phyloP scores from a whole-genome alignment of 2,888 invertebrate species.

The Pristionchus maxplancki region DNA sequence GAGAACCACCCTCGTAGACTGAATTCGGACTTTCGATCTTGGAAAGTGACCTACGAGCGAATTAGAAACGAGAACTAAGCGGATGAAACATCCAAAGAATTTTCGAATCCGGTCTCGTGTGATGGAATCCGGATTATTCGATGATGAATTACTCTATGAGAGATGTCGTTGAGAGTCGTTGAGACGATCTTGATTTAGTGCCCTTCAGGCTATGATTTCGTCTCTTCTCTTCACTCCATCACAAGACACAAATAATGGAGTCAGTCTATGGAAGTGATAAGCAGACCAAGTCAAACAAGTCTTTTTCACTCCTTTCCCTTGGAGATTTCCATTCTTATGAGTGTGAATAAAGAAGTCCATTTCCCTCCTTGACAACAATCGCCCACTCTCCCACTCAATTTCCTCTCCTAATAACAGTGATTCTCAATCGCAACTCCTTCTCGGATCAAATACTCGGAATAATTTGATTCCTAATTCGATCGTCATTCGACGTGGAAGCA shows the following conservation, averaged over 20 bases:
- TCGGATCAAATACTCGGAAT: not conserved
- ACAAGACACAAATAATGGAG: constrained; percentile 6
- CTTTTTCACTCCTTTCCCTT: not conserved
- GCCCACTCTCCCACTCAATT: constrained; percentile 4
- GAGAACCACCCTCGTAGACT: too few species aligned
- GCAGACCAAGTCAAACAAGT: not conserved
- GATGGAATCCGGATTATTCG: not conserved
- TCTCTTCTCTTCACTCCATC: not conserved
- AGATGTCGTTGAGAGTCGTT: not conserved
- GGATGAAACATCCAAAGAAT: too few species aligned
- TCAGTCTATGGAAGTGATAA: not conserved
- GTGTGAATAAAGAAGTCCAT: not conserved
- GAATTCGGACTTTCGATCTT: too few species aligned
- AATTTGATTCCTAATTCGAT: not conserved
- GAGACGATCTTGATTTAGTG: too few species aligned
- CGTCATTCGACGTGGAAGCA: not conserved
- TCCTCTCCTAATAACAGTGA: not conserved
- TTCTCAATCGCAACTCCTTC: not conserved
- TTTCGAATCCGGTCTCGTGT: not conserved
- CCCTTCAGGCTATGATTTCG: not conserved
- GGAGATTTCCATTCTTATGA: not conserved
- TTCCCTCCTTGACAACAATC: constrained; percentile 4
- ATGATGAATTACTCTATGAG: not conserved
- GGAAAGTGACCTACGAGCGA: too few species aligned
- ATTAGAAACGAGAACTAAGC: too few species aligned